Evolutionary conservation across 2,113 vertebrate species (phyloP).

Genomic region (Percopsis transmontana): DNA sequence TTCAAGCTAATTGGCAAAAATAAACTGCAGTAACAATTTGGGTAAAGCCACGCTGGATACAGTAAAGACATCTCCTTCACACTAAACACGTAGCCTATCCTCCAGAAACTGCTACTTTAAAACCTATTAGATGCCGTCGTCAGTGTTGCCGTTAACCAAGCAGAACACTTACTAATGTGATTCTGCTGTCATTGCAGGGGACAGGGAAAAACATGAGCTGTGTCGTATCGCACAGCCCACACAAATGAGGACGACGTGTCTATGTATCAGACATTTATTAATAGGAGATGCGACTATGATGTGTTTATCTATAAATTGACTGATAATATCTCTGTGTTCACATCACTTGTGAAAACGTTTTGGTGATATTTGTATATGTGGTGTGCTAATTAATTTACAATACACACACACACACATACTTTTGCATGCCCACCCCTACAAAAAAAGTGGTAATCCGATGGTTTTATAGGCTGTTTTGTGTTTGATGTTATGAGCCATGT

Average conservation of each 20-base stretch:
- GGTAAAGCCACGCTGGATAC: neutral
- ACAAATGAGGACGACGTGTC: conserved; percentile 9
- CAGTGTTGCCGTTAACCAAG: conserved; percentile 18
- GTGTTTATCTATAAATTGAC: conserved; percentile 43
- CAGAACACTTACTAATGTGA: conserved; percentile 39
- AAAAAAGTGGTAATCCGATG: conserved; percentile 22
- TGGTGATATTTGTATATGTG: conserved; percentile 33
- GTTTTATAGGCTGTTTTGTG: conserved; percentile 56
- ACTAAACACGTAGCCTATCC: conserved; percentile 22
- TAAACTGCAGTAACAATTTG: conserved; percentile 29
- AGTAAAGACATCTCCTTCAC: neutral
- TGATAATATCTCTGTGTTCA: conserved; percentile 31
- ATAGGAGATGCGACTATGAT: conserved; percentile 24
- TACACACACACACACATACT: neutral
- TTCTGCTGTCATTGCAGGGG: conserved; percentile 37
- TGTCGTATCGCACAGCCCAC: conserved; percentile 14
- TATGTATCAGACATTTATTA: conserved; percentile 28
- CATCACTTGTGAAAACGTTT: conserved; percentile 35
- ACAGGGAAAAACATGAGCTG: conserved; percentile 25
- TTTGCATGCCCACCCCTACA: neutral
- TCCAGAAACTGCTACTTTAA: conserved; percentile 4
- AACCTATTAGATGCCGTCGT: conserved; percentile 10
- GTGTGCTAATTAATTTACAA: conserved; percentile 8
- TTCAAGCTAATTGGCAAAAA: too few species aligned
- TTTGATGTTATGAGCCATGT: conserved; percentile 61